phyloP scores from a whole-genome alignment of 1,140 invertebrate genomes.

The Frieseomelitta varia region DNA sequence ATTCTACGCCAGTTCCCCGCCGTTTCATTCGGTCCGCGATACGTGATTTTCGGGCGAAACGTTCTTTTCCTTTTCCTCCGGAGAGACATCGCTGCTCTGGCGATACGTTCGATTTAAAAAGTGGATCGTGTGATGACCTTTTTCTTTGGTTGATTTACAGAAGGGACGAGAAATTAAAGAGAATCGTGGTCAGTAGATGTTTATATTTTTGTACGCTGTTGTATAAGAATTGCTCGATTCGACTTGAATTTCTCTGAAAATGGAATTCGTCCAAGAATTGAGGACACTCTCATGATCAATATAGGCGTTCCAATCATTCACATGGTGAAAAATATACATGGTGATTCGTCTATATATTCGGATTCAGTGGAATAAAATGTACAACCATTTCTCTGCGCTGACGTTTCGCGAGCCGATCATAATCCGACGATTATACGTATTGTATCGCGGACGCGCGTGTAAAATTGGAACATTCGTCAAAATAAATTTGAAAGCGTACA shows the following conservation, averaged over 20 bases:
- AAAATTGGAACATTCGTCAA: background rate
- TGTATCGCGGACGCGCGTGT: background rate
- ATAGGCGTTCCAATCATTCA: background rate
- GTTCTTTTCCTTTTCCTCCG: no score
- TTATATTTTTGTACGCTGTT: no score
- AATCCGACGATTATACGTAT: background rate
- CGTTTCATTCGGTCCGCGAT: constrained; percentile 14
- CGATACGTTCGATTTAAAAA: background rate
- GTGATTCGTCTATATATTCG: no score
- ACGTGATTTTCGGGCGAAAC: background rate
- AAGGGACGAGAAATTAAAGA: background rate
- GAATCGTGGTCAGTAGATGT: background rate
- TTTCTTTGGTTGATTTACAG: background rate
- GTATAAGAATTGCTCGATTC: no score
- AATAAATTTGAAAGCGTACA: background rate
- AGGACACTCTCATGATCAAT: no score
- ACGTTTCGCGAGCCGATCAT: background rate
- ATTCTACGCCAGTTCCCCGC: background rate
- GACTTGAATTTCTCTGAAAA: no score
- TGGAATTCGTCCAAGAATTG: no score
- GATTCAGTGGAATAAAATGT: background rate
- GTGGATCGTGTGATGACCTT: accelerated
- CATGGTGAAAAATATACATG: background rate
- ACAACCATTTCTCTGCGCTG: background rate
- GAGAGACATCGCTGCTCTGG: background rate